phyloP scores from a whole-genome alignment of 1,140 invertebrate genomes.

The Calephelis nemesis region DNA sequence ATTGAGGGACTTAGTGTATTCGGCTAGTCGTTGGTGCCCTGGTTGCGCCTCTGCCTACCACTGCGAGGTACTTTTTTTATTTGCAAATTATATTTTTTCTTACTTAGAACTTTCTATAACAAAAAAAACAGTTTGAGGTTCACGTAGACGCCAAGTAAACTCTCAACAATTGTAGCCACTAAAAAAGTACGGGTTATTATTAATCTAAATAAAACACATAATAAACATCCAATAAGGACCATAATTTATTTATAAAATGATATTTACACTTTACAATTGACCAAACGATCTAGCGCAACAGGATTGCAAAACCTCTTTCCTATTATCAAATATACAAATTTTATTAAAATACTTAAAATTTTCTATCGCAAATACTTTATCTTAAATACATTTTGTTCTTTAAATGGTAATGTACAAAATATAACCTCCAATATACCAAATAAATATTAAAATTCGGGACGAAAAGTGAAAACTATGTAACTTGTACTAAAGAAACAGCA shows the following conservation, averaged over 20 bases:
- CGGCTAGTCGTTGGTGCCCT: no score
- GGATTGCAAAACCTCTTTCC: constrained; percentile 37
- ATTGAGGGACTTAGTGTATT: no score
- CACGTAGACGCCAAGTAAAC: no score
- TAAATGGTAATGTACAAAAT: constrained; percentile 13
- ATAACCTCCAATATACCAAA: background rate
- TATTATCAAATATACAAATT: constrained; percentile 33
- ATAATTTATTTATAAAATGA: constrained; percentile 76
- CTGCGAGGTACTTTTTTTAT: no score
- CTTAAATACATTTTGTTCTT: constrained; percentile 16
- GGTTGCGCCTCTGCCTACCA: no score
- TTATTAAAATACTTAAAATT: constrained; percentile 26
- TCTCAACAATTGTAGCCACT: no score
- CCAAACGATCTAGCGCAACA: constrained; percentile 53
- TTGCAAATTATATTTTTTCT: no score
- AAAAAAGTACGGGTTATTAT: background rate
- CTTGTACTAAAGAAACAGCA: no score
- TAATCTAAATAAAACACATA: constrained; percentile 51
- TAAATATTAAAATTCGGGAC: background rate
- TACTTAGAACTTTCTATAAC: no score
- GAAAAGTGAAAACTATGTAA: background rate
- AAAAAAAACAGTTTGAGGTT: no score
- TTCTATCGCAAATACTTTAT: constrained; percentile 3
- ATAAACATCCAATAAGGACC: constrained; percentile 72
- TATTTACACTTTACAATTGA: constrained; percentile 78